These are phyloP conservation scores for Zaprionus inermis DNA, from an alignment of 1,140 invertebrate species.

Conservation along the genomic window DNA sequence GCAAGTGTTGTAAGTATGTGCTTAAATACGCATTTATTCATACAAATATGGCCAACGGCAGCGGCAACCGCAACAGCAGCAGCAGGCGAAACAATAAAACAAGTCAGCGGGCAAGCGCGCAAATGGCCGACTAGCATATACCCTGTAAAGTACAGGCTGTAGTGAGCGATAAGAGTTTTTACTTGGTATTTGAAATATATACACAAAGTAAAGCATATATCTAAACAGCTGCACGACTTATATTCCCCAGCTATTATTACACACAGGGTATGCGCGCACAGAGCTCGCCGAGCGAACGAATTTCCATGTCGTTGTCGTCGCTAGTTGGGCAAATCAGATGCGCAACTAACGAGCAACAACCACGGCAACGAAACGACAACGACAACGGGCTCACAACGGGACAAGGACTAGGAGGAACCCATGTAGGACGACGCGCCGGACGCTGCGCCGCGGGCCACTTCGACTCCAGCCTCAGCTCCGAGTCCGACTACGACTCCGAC, in stretches of 20 bases:
- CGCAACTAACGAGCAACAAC: constrained; percentile 71
- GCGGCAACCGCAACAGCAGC: constrained; percentile 46
- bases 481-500: constrained; percentile 8
- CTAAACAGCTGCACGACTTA: background rate
- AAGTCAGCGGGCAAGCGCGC: constrained; percentile 30
- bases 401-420: constrained; percentile 43
- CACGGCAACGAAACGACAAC: constrained; percentile 36
- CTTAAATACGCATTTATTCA: constrained; percentile 83
- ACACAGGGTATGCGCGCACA: constrained; percentile 19
- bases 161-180: too few relatives aligned
- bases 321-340: constrained; percentile 79
- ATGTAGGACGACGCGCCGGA: constrained; percentile 53
- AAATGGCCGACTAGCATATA: background rate
- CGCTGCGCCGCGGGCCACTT: constrained; percentile 42
- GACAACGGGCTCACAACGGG: constrained; percentile 23
- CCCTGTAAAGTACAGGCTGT: background rate
- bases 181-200: background rate
- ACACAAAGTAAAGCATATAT: too few relatives aligned
- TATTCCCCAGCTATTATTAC: background rate
- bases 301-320: constrained; percentile 75
- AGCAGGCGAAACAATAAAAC: constrained; percentile 78
- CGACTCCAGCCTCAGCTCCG: background rate
- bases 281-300: constrained; percentile 60
- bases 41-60: constrained; percentile 79
- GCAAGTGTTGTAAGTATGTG: constrained; percentile 83